phyloP scores from a whole-genome alignment of 2,113 vertebrate species.

The Pygoscelis adeliae region DNA sequence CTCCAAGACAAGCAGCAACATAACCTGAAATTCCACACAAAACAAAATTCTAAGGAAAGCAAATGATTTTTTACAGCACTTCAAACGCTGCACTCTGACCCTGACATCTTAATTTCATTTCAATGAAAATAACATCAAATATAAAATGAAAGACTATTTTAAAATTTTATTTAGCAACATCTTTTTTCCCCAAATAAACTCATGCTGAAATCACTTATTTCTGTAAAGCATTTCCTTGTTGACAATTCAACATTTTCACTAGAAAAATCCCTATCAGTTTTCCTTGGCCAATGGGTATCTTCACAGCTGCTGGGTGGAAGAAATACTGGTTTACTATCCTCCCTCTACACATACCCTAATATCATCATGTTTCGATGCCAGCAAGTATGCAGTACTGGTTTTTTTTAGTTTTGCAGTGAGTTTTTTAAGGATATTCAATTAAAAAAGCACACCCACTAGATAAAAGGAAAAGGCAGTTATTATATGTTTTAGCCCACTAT shows the following conservation, averaged over 20 bases:
- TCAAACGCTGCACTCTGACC: fast-evolving
- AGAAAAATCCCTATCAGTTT: neutral
- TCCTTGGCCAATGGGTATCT: neutral
- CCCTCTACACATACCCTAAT: neutral
- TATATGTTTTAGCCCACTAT: neutral
- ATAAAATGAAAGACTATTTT: neutral
- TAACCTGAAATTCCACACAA: neutral
- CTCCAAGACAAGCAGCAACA: neutral
- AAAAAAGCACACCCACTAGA: neutral
- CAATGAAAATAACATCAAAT: neutral
- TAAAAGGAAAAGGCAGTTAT: neutral
- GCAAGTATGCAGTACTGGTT: fast-evolving
- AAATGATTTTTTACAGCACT: fast-evolving
- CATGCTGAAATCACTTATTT: neutral
- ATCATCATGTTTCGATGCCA: neutral
- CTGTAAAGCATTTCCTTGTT: neutral
- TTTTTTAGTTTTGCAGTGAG: neutral
- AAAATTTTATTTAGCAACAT: neutral
- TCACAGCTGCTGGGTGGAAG: neutral
- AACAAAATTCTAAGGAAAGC: neutral
- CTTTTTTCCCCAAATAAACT: neutral
- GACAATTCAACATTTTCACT: neutral
- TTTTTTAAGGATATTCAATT: neutral
- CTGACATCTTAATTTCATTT: neutral
- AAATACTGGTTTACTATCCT: neutral